Evolutionary conservation across 2,113 vertebrate genomes (phyloP).

Genomic region (Ellobius talpinus): DNA sequence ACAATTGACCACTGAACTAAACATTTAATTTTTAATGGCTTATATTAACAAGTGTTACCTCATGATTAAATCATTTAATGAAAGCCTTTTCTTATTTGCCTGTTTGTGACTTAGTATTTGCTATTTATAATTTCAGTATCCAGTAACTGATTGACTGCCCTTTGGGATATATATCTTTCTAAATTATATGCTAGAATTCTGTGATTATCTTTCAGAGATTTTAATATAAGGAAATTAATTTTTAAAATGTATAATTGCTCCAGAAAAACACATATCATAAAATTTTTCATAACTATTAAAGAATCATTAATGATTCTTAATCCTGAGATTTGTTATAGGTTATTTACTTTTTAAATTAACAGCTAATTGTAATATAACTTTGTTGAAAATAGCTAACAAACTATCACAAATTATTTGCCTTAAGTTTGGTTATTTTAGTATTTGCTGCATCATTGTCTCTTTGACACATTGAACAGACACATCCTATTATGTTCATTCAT

Average conservation of each 20-base stretch:
- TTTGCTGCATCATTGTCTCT: background rate
- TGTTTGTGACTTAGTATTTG: background rate
- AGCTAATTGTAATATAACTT: background rate
- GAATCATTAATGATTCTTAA: background rate
- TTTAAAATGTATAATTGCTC: background rate
- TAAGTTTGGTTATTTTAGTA: background rate
- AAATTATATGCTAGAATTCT: background rate
- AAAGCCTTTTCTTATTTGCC: background rate
- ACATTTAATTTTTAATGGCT: background rate
- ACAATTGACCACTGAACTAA: background rate
- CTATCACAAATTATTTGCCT: background rate
- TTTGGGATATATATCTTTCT: background rate
- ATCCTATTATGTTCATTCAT: background rate
- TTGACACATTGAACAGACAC: background rate
- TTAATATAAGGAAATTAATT: background rate
- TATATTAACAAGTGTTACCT: background rate
- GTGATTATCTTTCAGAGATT: background rate
- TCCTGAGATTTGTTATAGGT: background rate
- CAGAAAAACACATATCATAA: background rate
- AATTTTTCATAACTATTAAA: background rate
- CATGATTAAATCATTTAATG: conserved; percentile 19
- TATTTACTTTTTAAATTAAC: background rate
- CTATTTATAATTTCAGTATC: background rate
- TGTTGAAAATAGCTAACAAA: background rate
- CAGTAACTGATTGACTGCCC: background rate